Conservation (phyloP, 2,113 vertebrate species). For the Todiramphus saurophagus region DNA sequence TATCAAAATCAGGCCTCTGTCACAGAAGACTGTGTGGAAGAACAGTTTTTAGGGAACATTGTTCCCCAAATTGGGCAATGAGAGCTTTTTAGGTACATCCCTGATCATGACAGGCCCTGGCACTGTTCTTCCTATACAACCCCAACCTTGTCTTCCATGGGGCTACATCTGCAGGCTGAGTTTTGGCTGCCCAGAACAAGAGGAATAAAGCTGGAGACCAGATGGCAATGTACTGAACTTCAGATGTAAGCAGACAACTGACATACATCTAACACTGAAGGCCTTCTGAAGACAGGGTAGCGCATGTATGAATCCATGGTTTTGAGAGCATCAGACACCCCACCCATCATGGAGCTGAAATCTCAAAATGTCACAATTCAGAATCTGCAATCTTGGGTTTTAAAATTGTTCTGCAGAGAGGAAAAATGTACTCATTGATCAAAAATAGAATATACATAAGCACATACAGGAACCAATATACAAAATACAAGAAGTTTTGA, state of each 20-base stretch:
- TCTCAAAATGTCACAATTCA: not conserved
- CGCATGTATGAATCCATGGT: not conserved
- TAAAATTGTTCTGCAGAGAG: not conserved
- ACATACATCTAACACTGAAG: not conserved
- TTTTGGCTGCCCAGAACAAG: not conserved
- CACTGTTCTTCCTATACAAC: not conserved
- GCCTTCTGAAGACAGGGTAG: not conserved
- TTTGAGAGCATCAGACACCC: not conserved
- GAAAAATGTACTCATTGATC: not conserved
- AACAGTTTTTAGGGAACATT: not conserved
- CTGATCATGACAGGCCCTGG: not conserved
- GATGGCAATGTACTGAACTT: not conserved
- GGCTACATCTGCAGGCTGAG: not conserved
- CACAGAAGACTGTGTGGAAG: not conserved
- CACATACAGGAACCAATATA: not conserved
- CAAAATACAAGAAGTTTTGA: not conserved
- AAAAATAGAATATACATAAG: not conserved
- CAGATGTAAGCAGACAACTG: not conserved
- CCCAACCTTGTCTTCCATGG: not conserved
- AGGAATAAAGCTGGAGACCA: not conserved
- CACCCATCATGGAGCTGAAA: not conserved
- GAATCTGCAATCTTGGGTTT: not conserved
- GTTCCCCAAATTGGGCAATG: not conserved
- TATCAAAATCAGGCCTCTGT: not conserved
- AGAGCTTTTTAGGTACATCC: not conserved